These are phyloP conservation scores for Drosophila melanocephala DNA, from an alignment of 2,888 invertebrate species.

Conservation along the genomic window DNA sequence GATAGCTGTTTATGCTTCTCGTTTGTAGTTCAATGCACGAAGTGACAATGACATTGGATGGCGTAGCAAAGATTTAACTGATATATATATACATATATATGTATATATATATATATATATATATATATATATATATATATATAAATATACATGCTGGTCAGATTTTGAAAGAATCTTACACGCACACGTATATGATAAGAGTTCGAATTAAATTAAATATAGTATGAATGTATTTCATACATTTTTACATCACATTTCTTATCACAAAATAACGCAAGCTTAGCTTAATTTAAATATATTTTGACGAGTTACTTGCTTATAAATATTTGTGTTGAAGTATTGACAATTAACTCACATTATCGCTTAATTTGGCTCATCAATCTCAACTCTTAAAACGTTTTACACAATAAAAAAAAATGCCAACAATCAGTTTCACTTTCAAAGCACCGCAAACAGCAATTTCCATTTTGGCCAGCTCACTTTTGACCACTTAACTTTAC, in stretches of 20 bases:
- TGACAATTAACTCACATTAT: slow-evolving; percentile 4
- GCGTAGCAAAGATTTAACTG: not conserved
- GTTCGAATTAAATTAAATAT: not conserved
- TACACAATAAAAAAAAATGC: not conserved
- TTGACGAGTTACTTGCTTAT: not conserved
- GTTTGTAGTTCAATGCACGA: slow-evolving; percentile 57
- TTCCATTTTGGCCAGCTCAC: slow-evolving; percentile 26
- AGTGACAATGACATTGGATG: slow-evolving; percentile 48
- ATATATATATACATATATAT: not conserved
- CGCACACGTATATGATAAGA: not conserved
- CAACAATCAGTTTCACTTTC: slow-evolving; percentile 60
- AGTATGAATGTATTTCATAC: not conserved
- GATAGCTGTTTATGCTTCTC: slow-evolving; percentile 2
- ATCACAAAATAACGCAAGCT: not conserved
- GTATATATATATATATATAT: not conserved
- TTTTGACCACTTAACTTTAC: slow-evolving; percentile 48
- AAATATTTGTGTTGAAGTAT: not conserved
- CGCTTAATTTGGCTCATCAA: slow-evolving; percentile 17
- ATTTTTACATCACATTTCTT: not conserved
- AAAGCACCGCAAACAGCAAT: slow-evolving; percentile 47
- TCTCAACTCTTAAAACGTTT: not conserved
- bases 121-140: not conserved
- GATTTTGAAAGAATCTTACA: not conserved
- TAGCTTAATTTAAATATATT: not conserved
- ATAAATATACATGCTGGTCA: too few species aligned